Percentiles rank a stretch among this genome's conserved stretches.
Conservation (phyloP, 2,888 invertebrate species). For the Hipparchia sbordonii region DNA sequence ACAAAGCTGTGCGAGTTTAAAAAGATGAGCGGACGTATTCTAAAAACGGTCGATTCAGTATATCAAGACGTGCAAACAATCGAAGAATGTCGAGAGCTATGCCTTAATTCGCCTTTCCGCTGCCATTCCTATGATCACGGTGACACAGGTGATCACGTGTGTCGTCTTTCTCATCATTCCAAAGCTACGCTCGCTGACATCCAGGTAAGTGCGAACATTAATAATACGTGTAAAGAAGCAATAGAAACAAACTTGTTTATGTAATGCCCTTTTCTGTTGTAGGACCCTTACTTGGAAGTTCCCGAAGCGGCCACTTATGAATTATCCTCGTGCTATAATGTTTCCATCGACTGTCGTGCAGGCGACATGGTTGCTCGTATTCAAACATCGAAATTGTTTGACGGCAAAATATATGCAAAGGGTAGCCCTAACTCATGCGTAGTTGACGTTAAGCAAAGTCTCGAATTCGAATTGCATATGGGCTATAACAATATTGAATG, state of each 20-base stretch:
- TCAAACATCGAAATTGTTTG: constrained; percentile 95
- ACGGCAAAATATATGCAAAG: constrained; percentile 97
- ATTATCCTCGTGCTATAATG: constrained; percentile 96
- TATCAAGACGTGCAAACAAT: constrained; percentile 94
- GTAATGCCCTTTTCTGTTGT: constrained; percentile 32
- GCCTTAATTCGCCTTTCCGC: constrained; percentile 93
- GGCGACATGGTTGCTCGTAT: constrained; percentile 97
- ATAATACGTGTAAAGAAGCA: constrained; percentile 2
- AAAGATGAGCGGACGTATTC: constrained; percentile 92
- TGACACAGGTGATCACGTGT: constrained; percentile 96
- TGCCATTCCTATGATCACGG: constrained; percentile 97
- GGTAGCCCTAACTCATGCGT: constrained; percentile 97
- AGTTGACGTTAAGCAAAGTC: constrained; percentile 92
- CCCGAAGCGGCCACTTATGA: constrained; percentile 96
- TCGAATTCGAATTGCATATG: constrained; percentile 96
- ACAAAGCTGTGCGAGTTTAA: constrained; percentile 97
- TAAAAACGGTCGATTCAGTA: constrained; percentile 97
- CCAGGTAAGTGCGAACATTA: constrained; percentile 79
- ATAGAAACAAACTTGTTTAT: constrained; percentile 6
- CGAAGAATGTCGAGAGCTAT: constrained; percentile 94
- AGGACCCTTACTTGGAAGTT: constrained; percentile 95
- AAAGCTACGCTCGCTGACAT: constrained; percentile 94
- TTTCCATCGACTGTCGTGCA: constrained; percentile 95
- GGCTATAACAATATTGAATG: constrained; percentile 96
- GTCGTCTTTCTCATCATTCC: constrained; percentile 95